Conservation (phyloP, 2,113 vertebrate genomes). For the Henicopernis longicauda region DNA sequence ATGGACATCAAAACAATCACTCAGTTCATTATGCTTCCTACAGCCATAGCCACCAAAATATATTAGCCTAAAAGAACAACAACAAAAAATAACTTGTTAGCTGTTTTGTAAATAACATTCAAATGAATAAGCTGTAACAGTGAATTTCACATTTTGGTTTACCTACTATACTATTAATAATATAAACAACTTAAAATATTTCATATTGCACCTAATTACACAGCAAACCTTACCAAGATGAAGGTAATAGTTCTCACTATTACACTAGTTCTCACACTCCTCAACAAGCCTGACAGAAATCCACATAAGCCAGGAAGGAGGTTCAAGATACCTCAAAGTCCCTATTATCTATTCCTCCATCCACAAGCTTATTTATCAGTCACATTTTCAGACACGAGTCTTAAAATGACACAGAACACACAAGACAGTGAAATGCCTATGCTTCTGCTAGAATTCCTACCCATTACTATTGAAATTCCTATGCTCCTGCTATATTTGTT, state of each 20-base stretch:
- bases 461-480: not conserved
- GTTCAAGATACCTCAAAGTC: not conserved
- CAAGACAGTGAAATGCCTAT: not conserved
- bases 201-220: not conserved
- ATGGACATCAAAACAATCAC: conserved; percentile 87
- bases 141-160: not conserved
- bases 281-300: not conserved
- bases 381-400: not conserved
- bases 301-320: not conserved
- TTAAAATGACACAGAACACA: not conserved
- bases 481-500: not conserved
- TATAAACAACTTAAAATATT: not conserved
- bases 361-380: not conserved
- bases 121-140: not conserved
- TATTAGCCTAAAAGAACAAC: conserved; percentile 76
- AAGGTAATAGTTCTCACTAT: not conserved
- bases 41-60: conserved; percentile 96
- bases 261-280: not conserved
- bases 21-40: conserved; percentile 82
- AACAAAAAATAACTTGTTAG: not conserved
- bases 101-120: not conserved
- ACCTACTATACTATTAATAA: not conserved
- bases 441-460: not conserved
- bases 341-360: not conserved
- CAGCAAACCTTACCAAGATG: not conserved